phyloP scores from a whole-genome alignment of 2,888 invertebrate species.

The Aphrophora alni region DNA sequence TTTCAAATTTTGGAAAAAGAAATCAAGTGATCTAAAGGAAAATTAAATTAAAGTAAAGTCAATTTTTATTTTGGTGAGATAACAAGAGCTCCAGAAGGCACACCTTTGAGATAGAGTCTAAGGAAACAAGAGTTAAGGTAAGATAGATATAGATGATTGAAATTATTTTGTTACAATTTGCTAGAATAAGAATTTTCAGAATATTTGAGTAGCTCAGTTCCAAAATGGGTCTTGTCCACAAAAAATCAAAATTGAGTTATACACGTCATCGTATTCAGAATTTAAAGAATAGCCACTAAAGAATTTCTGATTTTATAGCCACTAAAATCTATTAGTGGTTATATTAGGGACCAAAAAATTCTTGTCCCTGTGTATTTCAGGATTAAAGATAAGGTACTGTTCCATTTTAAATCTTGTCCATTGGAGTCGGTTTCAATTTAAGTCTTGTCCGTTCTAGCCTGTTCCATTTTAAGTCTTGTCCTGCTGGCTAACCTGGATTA shows the following conservation, averaged over 20 bases:
- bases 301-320: too few relatives aligned
- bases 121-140: too few relatives aligned
- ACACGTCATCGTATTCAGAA: not conserved
- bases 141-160: too few relatives aligned
- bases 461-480: slow-evolving; percentile 7
- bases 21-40: too few relatives aligned
- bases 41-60: too few relatives aligned
- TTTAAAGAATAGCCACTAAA: not conserved
- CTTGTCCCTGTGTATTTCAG: slow-evolving; percentile 26
- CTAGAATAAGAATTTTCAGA: too few relatives aligned
- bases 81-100: too few relatives aligned
- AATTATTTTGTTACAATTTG: too few relatives aligned
- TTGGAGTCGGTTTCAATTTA: slow-evolving; percentile 8
- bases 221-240: slow-evolving; percentile 10
- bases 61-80: too few relatives aligned
- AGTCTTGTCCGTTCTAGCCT: slow-evolving; percentile 11
- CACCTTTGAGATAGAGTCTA: too few relatives aligned
- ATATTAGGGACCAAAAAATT: slow-evolving; percentile 17
- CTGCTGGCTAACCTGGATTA: not conserved
- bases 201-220: not conserved
- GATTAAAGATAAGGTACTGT: slow-evolving; percentile 15
- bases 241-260: not conserved
- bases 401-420: slow-evolving; percentile 24
- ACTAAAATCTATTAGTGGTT: not conserved
- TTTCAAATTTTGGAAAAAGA: too few relatives aligned